Base-by-base conservation (phyloP, 2,888 invertebrate genomes). In the Hydriomena furcata region DNA sequence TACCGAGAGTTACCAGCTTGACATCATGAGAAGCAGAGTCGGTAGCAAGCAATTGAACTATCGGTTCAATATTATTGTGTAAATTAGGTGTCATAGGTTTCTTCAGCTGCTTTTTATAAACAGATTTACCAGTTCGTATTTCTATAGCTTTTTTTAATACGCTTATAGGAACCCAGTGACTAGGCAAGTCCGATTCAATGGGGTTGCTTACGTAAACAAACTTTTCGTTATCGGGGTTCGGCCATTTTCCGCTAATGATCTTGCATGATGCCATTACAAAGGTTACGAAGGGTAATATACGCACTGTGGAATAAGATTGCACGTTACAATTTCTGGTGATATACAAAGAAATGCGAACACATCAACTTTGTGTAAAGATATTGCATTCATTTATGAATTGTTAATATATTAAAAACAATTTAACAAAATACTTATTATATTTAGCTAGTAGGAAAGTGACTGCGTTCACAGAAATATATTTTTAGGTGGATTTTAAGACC, bases 111-210 rank as follows among this genome's bases (percentile, higher is more conserved):
- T n/a, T n/a, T n/a, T n/a, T n/a, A n/a, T n/a, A n/a, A n/a, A n/a
- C n/a, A n/a, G n/a, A n/a, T n/a, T n/a, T n/a, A n/a, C n/a, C 11
- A 27, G 56, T 71, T 5, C 74, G 61, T 56, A 68, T 63, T 65
- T 77, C 77, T 47, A 78, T 66, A 2, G 66, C 55, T 42, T 60
- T 63, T 51, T 79, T 79, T 28, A 80, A 47, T 23, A 76, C 49
- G 31, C 68, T 73, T 7, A 72, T 5, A 2, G 79, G 78, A 12
- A 80, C 35, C 77, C 77, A 79, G 52, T 79, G 80, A 24, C 78
- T 55, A 11, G 79, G 78, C 21, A 79, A 25, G 5, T 68, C 65
- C 2, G 80, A 61, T 61, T 79, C 80, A 38, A 80, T 75, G 1
- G 79, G 80, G 58, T 79, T 80, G 44, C 55, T 57, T n/a, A 78